A percentile compares a stretch with the other conserved stretches of the same genome.
These are phyloP conservation scores for Lepidurus couesii DNA, from an alignment of 1,140 invertebrate genomes.

Conservation along the genomic window DNA sequence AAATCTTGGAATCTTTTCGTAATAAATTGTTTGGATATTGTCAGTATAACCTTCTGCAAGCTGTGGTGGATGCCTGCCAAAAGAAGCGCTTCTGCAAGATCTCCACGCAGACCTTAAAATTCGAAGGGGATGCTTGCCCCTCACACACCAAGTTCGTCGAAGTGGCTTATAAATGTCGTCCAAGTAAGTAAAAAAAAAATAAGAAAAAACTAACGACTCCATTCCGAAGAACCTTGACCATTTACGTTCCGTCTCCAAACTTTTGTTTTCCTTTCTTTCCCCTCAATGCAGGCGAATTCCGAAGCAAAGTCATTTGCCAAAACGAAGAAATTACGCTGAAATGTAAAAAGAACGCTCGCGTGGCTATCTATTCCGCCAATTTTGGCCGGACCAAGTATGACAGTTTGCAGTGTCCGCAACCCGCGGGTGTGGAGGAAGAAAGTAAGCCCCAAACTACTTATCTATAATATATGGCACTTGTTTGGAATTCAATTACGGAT, in stretches of 20 bases:
- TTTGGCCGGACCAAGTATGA: conserved; percentile 84
- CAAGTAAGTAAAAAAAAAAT: conserved; percentile 65
- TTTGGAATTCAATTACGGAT: conserved; percentile 16
- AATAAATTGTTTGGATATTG: conserved; percentile 34
- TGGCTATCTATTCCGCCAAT: conserved; percentile 83
- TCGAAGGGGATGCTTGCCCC: conserved; percentile 80
- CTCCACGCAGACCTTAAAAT: conserved; percentile 50
- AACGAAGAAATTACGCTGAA: conserved; percentile 75
- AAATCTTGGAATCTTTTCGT: conserved; percentile 12
- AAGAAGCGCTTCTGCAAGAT: conserved; percentile 84
- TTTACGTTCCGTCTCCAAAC: background rate
- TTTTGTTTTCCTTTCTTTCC: conserved; percentile 36
- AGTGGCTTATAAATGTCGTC: conserved; percentile 88
- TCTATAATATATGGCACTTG: background rate
- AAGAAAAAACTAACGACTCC: conserved; percentile 16
- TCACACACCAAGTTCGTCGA: conserved; percentile 75
- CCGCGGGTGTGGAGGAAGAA: conserved; percentile 74
- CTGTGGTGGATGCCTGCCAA: conserved; percentile 82
- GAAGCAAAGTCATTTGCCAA: conserved; percentile 83
- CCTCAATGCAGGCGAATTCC: conserved; percentile 72
- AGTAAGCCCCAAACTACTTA: conserved; percentile 56
- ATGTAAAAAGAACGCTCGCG: conserved; percentile 71
- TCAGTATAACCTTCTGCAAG: conserved; percentile 86
- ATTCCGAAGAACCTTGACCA: conserved; percentile 1
- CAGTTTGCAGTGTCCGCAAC: conserved; percentile 80